phyloP scores from a whole-genome alignment of 1,140 invertebrate species.

The Samia ricini region DNA sequence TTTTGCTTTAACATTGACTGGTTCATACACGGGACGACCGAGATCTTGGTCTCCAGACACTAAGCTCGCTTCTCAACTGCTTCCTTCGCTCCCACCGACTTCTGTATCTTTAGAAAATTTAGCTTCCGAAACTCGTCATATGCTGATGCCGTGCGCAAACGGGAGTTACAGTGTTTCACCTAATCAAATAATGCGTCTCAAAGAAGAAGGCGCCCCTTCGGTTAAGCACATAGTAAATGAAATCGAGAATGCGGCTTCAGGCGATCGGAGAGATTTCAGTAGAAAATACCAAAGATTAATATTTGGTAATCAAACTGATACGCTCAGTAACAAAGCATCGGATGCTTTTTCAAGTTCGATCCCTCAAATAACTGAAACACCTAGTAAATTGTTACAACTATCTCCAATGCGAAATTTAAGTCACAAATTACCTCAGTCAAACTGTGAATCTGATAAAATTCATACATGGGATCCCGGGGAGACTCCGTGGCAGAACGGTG shows the following conservation, averaged over 20 bases:
- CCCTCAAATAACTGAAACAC: constrained; percentile 16
- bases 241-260: constrained; percentile 76
- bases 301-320: constrained; percentile 55
- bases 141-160: constrained; percentile 89
- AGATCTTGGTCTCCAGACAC: constrained; percentile 91
- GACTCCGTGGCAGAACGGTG: constrained; percentile 32
- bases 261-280: constrained; percentile 58
- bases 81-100: constrained; percentile 77
- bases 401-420: constrained; percentile 41
- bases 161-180: constrained; percentile 93
- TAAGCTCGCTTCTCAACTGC: constrained; percentile 78
- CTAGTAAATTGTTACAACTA: constrained; percentile 28
- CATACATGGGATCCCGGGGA: constrained; percentile 83
- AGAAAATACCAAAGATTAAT: constrained; percentile 82
- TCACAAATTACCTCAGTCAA: constrained; percentile 43
- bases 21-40: constrained; percentile 79
- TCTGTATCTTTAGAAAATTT: constrained; percentile 81
- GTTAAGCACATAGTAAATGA: constrained; percentile 83
- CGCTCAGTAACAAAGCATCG: constrained; percentile 26
- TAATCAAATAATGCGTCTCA: constrained; percentile 90
- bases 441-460: constrained; percentile 74
- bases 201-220: constrained; percentile 76
- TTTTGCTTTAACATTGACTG: constrained; percentile 76
- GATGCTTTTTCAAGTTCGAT: constrained; percentile 25
- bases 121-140: constrained; percentile 84